Evolutionary conservation across 2,888 invertebrate species (phyloP).

Genomic region (Perithous albicinctus): DNA sequence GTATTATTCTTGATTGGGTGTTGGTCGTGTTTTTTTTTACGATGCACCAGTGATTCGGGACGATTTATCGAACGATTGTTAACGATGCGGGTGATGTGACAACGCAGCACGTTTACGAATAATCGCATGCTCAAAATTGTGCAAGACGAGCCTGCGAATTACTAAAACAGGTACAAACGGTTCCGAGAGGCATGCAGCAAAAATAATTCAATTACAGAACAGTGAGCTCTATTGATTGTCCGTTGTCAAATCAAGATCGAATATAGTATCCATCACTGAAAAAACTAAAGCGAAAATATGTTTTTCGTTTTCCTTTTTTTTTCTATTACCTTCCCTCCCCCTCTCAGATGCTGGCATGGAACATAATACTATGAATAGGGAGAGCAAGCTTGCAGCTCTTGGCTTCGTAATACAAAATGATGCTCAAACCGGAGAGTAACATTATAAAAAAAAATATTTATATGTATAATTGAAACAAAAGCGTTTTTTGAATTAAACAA

Average conservation of each 20-base stretch:
- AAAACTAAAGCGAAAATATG: constrained; percentile 70
- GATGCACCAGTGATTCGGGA: constrained; percentile 9
- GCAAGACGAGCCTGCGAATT: constrained; percentile 24
- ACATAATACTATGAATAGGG: constrained; percentile 84
- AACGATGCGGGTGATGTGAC: constrained; percentile 1
- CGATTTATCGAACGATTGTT: constrained; percentile 9
- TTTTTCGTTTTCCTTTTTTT: constrained; percentile 71
- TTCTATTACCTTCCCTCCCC: constrained; percentile 87
- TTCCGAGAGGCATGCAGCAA: constrained; percentile 64
- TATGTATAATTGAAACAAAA: constrained; percentile 66
- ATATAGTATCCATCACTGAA: constrained; percentile 10
- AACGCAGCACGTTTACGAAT: neutral
- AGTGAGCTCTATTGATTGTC: constrained; percentile 42
- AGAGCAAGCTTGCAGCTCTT: constrained; percentile 74
- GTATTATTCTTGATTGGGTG: constrained; percentile 1
- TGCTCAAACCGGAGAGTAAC: constrained; percentile 32
- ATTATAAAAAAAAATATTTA: constrained; percentile 30
- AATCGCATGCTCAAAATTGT: constrained; percentile 10
- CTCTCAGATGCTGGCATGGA: constrained; percentile 88
- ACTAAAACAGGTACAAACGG: constrained; percentile 37
- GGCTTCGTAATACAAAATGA: constrained; percentile 47
- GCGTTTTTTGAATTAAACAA: constrained; percentile 41
- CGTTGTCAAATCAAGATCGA: constrained; percentile 14
- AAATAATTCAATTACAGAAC: constrained; percentile 53
- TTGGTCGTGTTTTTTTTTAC: constrained; percentile 24